Percentiles rank a stretch among this genome's conserved stretches.
Conservation (phyloP, 2,797 vertebrate species). For the Hyperoplus lanceolatus region DNA sequence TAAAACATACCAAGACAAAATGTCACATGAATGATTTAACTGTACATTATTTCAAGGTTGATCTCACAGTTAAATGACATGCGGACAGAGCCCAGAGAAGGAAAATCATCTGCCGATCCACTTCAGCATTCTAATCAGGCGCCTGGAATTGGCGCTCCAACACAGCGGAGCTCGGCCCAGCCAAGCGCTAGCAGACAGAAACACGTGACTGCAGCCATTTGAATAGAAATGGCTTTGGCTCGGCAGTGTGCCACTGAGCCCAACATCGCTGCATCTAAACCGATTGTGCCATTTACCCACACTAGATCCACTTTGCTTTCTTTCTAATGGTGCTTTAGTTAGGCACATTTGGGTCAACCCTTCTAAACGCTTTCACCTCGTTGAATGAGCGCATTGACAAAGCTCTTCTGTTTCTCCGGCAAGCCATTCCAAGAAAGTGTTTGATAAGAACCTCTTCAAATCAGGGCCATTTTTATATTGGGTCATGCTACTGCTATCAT, state of each 20-base stretch:
- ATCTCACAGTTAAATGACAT: slow-evolving; percentile 26
- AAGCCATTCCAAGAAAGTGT: slow-evolving; percentile 18
- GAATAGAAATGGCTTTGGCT: slow-evolving; percentile 72
- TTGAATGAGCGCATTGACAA: slow-evolving; percentile 63
- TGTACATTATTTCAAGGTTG: too few relatives aligned
- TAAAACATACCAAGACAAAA: slow-evolving; percentile 4
- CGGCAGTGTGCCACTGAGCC: slow-evolving; percentile 65
- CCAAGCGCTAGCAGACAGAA: slow-evolving; percentile 47
- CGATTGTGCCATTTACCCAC: slow-evolving; percentile 64
- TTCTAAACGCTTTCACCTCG: slow-evolving; percentile 63
- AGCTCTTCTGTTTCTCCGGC: slow-evolving; percentile 53
- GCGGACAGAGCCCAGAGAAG: slow-evolving; percentile 47
- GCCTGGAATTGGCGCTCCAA: slow-evolving; percentile 62
- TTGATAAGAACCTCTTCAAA: slow-evolving; percentile 33
- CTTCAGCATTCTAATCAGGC: slow-evolving; percentile 70
- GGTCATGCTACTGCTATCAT: slow-evolving; percentile 18
- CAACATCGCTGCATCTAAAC: slow-evolving; percentile 59
- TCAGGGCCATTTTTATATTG: slow-evolving; percentile 15
- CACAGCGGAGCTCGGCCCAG: slow-evolving; percentile 52
- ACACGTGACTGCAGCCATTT: slow-evolving; percentile 65
- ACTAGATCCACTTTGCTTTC: slow-evolving; percentile 61
- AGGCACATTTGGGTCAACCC: slow-evolving; percentile 75
- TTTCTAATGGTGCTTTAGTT: slow-evolving; percentile 64
- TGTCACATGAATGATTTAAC: not conserved
- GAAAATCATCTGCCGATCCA: slow-evolving; percentile 66